Percentiles rank a stretch among this genome's conserved stretches.
Evolutionary conservation across 2,113 vertebrate species (phyloP).

Genomic region (Platichthys stellatus): DNA sequence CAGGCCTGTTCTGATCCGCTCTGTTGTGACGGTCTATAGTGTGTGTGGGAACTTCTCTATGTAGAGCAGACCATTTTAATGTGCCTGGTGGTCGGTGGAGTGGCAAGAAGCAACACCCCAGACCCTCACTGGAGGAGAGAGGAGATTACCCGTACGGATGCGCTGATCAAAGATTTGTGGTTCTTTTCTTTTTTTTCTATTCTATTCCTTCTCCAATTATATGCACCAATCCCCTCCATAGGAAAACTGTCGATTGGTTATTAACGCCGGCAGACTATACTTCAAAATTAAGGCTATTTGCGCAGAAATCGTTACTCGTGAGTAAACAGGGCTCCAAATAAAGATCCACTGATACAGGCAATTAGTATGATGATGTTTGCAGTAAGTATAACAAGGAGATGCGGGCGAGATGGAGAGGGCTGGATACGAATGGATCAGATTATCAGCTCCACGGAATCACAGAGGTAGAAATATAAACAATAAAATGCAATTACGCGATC

Average conservation of each 20-base stretch:
- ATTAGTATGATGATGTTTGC: constrained; percentile 52
- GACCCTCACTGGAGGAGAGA: constrained; percentile 50
- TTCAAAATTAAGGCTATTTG: constrained; percentile 20
- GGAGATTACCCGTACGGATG: constrained; percentile 47
- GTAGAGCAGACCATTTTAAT: constrained; percentile 72
- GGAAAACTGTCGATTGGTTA: constrained; percentile 31
- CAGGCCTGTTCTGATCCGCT: constrained; percentile 36
- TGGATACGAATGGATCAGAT: constrained; percentile 55
- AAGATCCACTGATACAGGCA: constrained; percentile 44
- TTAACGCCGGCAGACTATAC: constrained; percentile 4
- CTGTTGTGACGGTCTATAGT: background rate
- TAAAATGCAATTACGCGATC: constrained; percentile 63
- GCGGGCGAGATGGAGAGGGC: background rate
- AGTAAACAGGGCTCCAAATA: constrained; percentile 45
- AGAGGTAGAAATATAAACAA: constrained; percentile 21
- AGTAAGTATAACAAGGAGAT: constrained; percentile 5
- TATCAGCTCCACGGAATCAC: constrained; percentile 56
- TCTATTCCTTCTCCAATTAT: constrained; percentile 25
- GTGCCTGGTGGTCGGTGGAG: constrained; percentile 68
- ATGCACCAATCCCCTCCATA: constrained; percentile 26
- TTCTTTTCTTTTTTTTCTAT: background rate
- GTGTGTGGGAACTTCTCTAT: constrained; percentile 56
- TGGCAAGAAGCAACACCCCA: constrained; percentile 71
- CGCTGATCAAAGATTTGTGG: constrained; percentile 58
- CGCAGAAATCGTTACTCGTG: constrained; percentile 19